Conservation (phyloP, 2,797 vertebrate genomes). For the Eptatretus atami region DNA sequence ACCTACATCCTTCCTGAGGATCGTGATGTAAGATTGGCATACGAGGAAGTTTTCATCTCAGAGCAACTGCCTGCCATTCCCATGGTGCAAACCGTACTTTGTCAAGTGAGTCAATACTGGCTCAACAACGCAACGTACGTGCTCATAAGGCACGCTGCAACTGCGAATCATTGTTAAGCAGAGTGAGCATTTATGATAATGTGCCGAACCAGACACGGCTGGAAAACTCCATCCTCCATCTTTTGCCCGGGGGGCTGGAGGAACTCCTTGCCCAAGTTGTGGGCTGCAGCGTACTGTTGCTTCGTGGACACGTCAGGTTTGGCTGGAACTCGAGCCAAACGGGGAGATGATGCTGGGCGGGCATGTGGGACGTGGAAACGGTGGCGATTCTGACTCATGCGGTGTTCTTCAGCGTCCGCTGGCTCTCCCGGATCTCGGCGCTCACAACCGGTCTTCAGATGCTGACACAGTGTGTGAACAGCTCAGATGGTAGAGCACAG, state of each 20-base stretch:
- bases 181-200: conserved; percentile 82
- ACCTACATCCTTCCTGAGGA: conserved; percentile 14
- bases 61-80: not conserved
- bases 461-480: no score
- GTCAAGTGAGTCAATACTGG: conserved; percentile 20
- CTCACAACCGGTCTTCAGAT: no score
- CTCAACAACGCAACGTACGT: conserved; percentile 13
- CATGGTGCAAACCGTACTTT: not conserved
- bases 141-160: conserved; percentile 20
- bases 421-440: no score
- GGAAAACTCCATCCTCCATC: conserved; percentile 37
- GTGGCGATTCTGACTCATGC: no score
- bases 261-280: conserved; percentile 65
- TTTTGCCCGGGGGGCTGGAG: conserved; percentile 52
- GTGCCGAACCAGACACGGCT: conserved; percentile 44
- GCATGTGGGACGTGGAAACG: no score
- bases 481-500: no score
- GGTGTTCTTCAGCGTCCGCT: no score
- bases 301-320: conserved; percentile 49
- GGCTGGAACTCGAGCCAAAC: conserved; percentile 18
- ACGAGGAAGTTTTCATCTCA: not conserved
- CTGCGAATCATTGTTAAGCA: conserved; percentile 34
- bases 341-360: conserved; percentile 17
- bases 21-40: not conserved
- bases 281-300: conserved; percentile 57